phyloP scores from a whole-genome alignment of 2,113 vertebrate species.

The Gallinago media region DNA sequence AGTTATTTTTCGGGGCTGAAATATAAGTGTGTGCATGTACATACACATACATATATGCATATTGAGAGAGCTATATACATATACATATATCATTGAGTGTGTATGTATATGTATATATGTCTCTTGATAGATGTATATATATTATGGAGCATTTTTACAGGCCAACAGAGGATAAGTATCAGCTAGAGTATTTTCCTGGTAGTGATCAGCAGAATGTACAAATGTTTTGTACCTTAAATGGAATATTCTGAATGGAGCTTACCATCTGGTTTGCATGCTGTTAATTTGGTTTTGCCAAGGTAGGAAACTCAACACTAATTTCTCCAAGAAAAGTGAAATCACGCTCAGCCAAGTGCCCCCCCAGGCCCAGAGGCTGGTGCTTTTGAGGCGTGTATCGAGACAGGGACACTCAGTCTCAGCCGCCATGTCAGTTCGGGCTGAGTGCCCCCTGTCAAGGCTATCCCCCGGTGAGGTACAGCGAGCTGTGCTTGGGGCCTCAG shows the following conservation, averaged over 20 bases:
- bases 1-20: neutral
- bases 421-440: slow-evolving; percentile 68
- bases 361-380: neutral
- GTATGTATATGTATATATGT: neutral
- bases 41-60: rapidly evolving
- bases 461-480: slow-evolving; percentile 41
- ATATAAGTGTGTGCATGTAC: neutral
- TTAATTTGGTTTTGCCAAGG: neutral
- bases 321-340: neutral
- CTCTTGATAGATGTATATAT: too few species aligned
- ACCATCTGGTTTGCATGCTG: rapidly evolving
- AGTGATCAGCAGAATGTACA: rapidly evolving
- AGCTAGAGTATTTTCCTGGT: neutral
- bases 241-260: neutral
- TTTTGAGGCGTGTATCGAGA: neutral
- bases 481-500: neutral
- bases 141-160: neutral
- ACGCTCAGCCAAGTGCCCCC: neutral
- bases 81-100: neutral
- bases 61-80: neutral
- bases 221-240: neutral
- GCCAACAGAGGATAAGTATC: neutral
- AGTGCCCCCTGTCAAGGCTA: slow-evolving; percentile 69
- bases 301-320: neutral
- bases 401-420: neutral